Base-by-base conservation (phyloP, 2,888 invertebrate genomes). In the Ashinkailepas kermadecensis region DNA sequence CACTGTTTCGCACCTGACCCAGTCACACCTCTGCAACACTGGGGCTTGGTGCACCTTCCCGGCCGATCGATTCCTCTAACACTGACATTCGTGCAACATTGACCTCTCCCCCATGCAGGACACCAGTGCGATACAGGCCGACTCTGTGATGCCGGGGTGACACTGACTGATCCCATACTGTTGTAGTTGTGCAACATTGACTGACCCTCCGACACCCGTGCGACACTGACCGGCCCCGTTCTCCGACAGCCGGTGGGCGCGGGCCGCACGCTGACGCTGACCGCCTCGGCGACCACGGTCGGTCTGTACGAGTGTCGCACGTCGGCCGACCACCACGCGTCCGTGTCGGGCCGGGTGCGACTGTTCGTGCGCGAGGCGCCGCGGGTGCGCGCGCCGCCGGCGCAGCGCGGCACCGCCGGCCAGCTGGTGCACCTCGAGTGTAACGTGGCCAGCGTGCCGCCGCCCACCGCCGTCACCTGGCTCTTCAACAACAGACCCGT, bases 391-490 rank as follows among this genome's bases (percentile, higher is more conserved):
- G 95, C 95, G 81, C 93, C 94, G 86, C 90, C 92, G 84, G 92
- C 93, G 0, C 96, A 96, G 86, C 94, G 93, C 85, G 96, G 94
- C 0, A 90, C 92, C 0, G 92, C 93, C 86, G 94, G 94, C 0
- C 93, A 93, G 86, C 92, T 91, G 13, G 93, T 93, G 6, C 91
- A 93, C 86, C 91, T 97, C 64, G 95, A 96, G 87, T 97, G 97
- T 87, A 91, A 93, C 67, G 95, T 95, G 2, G 93, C 93, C 86
- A 93, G 96, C 25, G 93, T 97, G 81, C 97, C 97, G 0, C 92
- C 93, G 86, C 96, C 97, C 6, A 93, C 94, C 84, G 91, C 92
- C 83, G 94, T 97, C 81, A 88, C 93, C 11, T 97, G 97, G 97
- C 93, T 92, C 13, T 94, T 93, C 86, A 93, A 93, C 85, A 95